These are phyloP conservation scores for Bellardia pandia DNA, from an alignment of 2,888 invertebrate species.

Conservation along the genomic window DNA sequence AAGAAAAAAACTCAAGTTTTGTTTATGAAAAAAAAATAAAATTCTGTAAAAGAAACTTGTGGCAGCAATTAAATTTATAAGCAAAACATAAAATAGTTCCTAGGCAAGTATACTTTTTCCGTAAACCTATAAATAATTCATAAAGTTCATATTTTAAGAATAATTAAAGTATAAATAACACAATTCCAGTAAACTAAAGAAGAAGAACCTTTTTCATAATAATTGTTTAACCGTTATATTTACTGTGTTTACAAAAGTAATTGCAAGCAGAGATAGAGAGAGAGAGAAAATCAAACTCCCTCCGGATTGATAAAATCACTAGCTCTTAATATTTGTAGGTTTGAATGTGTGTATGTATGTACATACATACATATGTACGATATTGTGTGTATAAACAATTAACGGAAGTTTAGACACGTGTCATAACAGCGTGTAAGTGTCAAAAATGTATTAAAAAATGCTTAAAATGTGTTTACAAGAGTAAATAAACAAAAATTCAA, in stretches of 20 bases:
- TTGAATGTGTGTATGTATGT: no score
- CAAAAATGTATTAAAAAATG: conserved; percentile 39
- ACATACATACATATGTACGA: neutral
- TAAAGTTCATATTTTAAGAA: neutral
- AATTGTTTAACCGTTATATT: neutral
- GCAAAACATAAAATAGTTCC: neutral
- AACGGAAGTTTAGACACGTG: conserved; percentile 83
- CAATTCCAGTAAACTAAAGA: neutral
- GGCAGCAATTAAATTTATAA: no score
- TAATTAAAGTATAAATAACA: neutral
- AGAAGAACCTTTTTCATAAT: no score
- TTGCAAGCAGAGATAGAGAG: neutral
- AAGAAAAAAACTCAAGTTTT: neutral
- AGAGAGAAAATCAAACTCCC: neutral
- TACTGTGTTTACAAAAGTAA: neutral
- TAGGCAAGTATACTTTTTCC: neutral
- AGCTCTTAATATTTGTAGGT: neutral
- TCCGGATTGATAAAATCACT: neutral
- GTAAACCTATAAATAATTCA: conserved; percentile 4
- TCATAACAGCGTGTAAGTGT: conserved; percentile 76
- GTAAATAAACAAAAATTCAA: conserved; percentile 3
- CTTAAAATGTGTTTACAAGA: conserved; percentile 8
- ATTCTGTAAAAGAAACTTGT: no score
- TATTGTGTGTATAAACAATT: conserved; percentile 51
- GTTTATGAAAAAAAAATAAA: neutral